A percentile compares a stretch with the other conserved stretches of the same genome.
Conservation (phyloP, 1,140 invertebrate genomes). For the Muscidifurax raptorellus region DNA sequence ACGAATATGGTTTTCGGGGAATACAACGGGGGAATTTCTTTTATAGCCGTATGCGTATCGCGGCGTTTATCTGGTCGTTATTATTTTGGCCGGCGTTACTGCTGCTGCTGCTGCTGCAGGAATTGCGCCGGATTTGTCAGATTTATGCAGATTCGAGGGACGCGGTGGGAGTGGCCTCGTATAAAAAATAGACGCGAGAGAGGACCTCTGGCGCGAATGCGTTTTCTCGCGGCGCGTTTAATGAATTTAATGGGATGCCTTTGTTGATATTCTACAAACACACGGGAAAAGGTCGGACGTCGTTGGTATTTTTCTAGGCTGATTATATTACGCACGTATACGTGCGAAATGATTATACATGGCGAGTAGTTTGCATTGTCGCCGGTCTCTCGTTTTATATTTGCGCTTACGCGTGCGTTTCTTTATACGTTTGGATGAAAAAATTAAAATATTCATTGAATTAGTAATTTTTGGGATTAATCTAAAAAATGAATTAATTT, state of each 20-base stretch:
- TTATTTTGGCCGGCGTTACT: background rate
- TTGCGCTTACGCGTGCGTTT: no score
- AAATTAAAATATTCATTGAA: no score
- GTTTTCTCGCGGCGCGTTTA: no score
- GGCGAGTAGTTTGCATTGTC: background rate
- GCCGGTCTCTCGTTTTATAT: no score
- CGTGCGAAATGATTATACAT: background rate
- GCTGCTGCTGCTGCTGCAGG: background rate
- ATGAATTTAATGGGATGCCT: background rate
- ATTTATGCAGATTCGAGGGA: conserved; percentile 17
- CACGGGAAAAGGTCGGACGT: no score
- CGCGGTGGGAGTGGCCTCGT: background rate
- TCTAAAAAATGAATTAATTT: no score
- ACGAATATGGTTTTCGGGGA: conserved; percentile 5
- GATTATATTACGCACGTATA: background rate
- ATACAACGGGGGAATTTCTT: background rate
- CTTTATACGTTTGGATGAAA: no score
- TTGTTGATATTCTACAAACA: background rate
- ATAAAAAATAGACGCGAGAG: background rate
- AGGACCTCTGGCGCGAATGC: background rate
- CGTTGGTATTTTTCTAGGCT: background rate
- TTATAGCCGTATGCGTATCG: background rate
- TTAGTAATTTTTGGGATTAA: no score
- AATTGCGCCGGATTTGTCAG: conserved; percentile 15
- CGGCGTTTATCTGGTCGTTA: conserved; percentile 15